Percentiles rank a stretch among this genome's conserved stretches.
phyloP scores from a whole-genome alignment of 2,113 vertebrate genomes.

The Passer montanus region DNA sequence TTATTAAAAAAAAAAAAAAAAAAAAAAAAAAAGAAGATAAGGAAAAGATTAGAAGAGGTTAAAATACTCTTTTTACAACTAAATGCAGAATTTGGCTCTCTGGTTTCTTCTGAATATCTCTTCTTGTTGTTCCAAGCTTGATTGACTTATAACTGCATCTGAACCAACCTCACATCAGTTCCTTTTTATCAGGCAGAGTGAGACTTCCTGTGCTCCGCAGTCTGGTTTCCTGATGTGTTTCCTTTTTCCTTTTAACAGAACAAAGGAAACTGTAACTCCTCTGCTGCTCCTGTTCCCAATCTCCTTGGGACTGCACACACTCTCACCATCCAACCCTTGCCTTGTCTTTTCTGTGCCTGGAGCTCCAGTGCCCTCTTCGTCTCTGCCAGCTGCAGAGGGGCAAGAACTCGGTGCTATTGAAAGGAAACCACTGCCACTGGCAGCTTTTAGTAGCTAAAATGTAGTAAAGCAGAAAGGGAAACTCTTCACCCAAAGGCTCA shows the following conservation, averaged over 20 bases:
- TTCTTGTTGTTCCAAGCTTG: conserved; percentile 79
- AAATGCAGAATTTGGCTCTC: conserved; percentile 47
- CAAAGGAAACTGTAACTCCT: conserved; percentile 87
- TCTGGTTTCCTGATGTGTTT: conserved; percentile 96
- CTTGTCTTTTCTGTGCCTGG: neutral
- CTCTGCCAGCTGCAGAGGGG: neutral
- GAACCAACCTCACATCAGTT: conserved; percentile 78
- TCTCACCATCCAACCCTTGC: conserved; percentile 3
- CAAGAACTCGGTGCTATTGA: rapidly evolving
- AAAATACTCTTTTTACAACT: neutral
- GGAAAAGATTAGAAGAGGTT: conserved; percentile 33
- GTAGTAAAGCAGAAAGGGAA: neutral
- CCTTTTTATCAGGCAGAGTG: conserved; percentile 86
- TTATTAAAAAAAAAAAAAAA: neutral
- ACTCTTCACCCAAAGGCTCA: neutral
- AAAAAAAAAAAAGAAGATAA: conserved; percentile 15
- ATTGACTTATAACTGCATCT: conserved; percentile 86
- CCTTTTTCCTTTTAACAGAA: conserved; percentile 90
- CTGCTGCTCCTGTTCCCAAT: conserved; percentile 61
- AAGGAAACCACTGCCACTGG: neutral
- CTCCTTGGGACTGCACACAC: conserved; percentile 67
- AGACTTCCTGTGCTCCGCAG: conserved; percentile 92
- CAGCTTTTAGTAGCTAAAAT: neutral
- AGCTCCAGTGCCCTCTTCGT: conserved; percentile 1
- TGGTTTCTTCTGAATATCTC: conserved; percentile 66